These are phyloP conservation scores for Troglohyphantes excavatus DNA, from an alignment of 2,888 invertebrate species.

Conservation along the genomic window DNA sequence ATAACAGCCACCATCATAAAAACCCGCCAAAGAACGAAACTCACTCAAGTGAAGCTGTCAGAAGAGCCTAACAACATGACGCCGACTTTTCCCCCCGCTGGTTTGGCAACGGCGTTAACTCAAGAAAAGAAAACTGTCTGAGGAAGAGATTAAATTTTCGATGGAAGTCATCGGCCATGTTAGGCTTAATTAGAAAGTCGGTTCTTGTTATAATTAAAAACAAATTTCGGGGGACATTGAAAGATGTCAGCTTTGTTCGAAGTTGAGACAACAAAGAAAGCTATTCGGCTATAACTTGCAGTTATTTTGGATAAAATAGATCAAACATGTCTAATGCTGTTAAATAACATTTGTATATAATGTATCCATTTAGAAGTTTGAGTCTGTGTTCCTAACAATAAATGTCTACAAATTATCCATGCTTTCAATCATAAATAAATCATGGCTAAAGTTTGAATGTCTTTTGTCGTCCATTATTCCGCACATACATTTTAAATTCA, in stretches of 20 bases:
- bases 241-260: neutral
- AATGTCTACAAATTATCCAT: too few species aligned
- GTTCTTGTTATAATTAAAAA: slow-evolving; percentile 10
- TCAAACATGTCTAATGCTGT: too few species aligned
- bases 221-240: neutral
- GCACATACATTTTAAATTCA: too few species aligned
- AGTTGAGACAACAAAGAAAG: neutral
- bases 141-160: slow-evolving; percentile 55
- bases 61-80: slow-evolving; percentile 21
- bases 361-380: too few species aligned
- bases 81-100: slow-evolving; percentile 1
- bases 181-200: slow-evolving; percentile 63
- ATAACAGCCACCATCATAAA: slow-evolving; percentile 67
- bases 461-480: too few species aligned
- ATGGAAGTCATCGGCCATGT: slow-evolving; percentile 41
- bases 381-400: too few species aligned
- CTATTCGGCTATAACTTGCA: neutral
- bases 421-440: too few species aligned
- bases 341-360: too few species aligned
- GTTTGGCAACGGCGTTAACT: slow-evolving; percentile 6
- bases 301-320: too few species aligned
- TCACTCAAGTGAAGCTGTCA: slow-evolving; percentile 63
- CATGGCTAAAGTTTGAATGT: too few species aligned
- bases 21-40: slow-evolving; percentile 52
- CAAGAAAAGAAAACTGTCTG: slow-evolving; percentile 37